Conservation (phyloP, 1,140 invertebrate species). For the Prorops nasuta region DNA sequence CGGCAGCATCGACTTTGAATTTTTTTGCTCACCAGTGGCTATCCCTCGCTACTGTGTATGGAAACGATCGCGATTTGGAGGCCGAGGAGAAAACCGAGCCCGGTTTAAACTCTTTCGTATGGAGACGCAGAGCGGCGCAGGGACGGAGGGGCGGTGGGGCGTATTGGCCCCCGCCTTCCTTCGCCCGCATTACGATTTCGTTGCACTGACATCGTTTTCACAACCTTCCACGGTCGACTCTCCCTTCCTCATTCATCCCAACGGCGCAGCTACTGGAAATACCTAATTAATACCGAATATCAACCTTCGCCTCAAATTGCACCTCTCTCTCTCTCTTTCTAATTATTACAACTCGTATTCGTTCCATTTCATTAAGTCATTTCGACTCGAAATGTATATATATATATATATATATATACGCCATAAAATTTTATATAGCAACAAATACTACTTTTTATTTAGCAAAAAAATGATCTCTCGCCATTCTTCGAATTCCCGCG, state of each 20-base stretch:
- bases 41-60: constrained; percentile 20
- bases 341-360: too few relatives aligned
- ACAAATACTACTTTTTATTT: too few relatives aligned
- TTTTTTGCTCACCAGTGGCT: constrained; percentile 14
- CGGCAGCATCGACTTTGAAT: constrained; percentile 19
- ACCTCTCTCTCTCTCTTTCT: constrained; percentile 1
- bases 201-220: constrained; percentile 31
- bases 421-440: too few relatives aligned
- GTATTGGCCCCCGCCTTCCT: constrained; percentile 12
- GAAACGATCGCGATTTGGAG: constrained; percentile 27
- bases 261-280: background rate
- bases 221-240: constrained; percentile 18
- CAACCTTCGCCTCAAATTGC: background rate
- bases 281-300: background rate
- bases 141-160: background rate
- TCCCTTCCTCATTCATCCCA: constrained; percentile 1
- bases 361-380: too few relatives aligned
- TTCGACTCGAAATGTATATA: constrained; percentile 13
- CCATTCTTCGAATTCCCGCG: too few relatives aligned
- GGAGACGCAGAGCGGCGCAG: background rate
- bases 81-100: constrained; percentile 32
- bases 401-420: too few relatives aligned
- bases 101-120: constrained; percentile 30
- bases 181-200: constrained; percentile 18
- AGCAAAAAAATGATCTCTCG: too few relatives aligned